Conservation (phyloP, 2,113 vertebrate genomes). For the Xenopus tropicalis region DNA sequence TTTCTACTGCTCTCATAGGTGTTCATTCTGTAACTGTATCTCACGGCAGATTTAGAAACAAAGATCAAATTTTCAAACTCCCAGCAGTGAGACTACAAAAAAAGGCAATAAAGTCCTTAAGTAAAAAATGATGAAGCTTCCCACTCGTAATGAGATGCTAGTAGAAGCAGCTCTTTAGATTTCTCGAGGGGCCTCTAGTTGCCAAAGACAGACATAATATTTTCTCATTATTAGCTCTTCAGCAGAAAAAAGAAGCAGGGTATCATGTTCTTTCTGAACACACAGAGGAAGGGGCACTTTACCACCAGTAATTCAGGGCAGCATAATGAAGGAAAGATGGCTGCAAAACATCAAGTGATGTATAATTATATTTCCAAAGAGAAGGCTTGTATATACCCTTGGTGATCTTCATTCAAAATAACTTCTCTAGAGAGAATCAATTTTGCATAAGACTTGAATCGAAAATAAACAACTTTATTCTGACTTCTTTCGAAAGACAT, state of each 20-base stretch:
- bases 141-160: constrained; percentile 55
- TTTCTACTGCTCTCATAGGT: constrained; percentile 36
- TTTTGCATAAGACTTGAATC: constrained; percentile 43
- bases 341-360: constrained; percentile 37
- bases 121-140: constrained; percentile 57
- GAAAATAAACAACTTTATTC: constrained; percentile 40
- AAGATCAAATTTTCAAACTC: constrained; percentile 48
- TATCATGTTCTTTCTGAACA: constrained; percentile 49
- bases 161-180: constrained; percentile 57
- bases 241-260: constrained; percentile 48
- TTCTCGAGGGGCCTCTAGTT: constrained; percentile 59
- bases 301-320: constrained; percentile 53
- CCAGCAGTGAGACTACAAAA: constrained; percentile 37
- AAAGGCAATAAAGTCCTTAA: constrained; percentile 51
- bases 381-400: constrained; percentile 46
- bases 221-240: constrained; percentile 67
- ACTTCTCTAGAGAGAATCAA: constrained; percentile 46
- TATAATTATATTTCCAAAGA: constrained; percentile 49
- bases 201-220: constrained; percentile 61
- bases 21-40: constrained; percentile 33
- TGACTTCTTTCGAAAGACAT: constrained; percentile 22
- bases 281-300: constrained; percentile 51
- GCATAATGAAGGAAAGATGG: constrained; percentile 48
- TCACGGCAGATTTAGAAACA: constrained; percentile 29
- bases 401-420: constrained; percentile 44